phyloP scores from a whole-genome alignment of 2,888 invertebrate genomes.

The Lottia scabra region DNA sequence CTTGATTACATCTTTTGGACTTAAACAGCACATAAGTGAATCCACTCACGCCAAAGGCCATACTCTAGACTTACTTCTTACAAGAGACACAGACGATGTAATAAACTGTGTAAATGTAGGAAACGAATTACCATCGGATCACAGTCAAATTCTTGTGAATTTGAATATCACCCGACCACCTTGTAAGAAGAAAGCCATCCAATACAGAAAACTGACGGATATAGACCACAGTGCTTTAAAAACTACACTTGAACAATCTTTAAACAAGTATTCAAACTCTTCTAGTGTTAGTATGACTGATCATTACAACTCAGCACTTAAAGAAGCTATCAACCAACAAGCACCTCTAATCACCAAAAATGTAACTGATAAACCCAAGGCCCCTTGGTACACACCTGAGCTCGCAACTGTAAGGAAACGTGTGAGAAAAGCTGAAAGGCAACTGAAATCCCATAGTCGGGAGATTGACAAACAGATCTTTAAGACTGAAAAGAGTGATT shows the following conservation, averaged over 20 bases:
- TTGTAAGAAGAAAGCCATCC: not conserved
- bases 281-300: not conserved
- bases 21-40: no score
- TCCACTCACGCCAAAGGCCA: no score
- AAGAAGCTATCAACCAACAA: not conserved
- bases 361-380: conserved; percentile 7
- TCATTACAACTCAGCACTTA: not conserved
- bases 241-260: not conserved
- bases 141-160: not conserved
- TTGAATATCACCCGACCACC: not conserved
- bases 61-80: not conserved
- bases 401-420: not conserved
- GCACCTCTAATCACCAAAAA: no score
- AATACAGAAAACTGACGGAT: not conserved
- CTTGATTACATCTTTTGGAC: not conserved
- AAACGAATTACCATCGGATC: no score
- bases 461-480: not conserved
- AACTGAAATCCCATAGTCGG: not conserved
- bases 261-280: not conserved
- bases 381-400: not conserved
- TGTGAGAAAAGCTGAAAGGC: not conserved
- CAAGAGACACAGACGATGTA: not conserved
- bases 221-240: not conserved
- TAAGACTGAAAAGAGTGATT: not conserved
- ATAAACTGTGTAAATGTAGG: not conserved